Conservation (phyloP, 2,797 vertebrate species). For the Neostethus bicornis region DNA sequence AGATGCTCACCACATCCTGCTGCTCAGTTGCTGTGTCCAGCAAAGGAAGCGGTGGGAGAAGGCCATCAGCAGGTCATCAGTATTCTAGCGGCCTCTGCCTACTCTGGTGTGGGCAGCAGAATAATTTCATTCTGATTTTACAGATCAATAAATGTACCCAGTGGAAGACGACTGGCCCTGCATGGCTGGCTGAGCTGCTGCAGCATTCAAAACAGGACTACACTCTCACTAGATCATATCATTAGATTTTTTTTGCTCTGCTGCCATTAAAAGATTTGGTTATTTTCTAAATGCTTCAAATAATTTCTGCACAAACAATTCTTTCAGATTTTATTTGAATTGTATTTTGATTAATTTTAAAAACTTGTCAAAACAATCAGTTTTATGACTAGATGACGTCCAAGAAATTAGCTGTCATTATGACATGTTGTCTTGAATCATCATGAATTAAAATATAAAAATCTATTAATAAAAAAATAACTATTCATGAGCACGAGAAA, state of each 20-base stretch:
- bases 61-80: conserved; percentile 70
- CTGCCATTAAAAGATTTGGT: conserved; percentile 2
- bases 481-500: conserved; percentile 31
- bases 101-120: conserved; percentile 68
- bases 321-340: neutral
- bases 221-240: conserved; percentile 10
- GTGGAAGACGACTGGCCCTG: conserved; percentile 46
- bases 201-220: conserved; percentile 29
- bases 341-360: neutral
- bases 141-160: conserved; percentile 67
- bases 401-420: neutral
- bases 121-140: conserved; percentile 74
- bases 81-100: conserved; percentile 67
- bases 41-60: conserved; percentile 67
- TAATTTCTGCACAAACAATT: neutral
- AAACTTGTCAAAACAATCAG: conserved; percentile 2
- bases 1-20: conserved; percentile 19
- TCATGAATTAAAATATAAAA: conserved; percentile 5
- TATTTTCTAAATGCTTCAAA: conserved; percentile 1
- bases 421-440: neutral
- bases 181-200: conserved; percentile 48
- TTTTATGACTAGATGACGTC: neutral
- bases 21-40: conserved; percentile 42
- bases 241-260: conserved; percentile 13
- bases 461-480: conserved; percentile 19